Evolutionary conservation across 2,888 invertebrate genomes (phyloP), one percentile per base, ranked within the genome.

Genomic region (Sisyra terminalis): DNA sequence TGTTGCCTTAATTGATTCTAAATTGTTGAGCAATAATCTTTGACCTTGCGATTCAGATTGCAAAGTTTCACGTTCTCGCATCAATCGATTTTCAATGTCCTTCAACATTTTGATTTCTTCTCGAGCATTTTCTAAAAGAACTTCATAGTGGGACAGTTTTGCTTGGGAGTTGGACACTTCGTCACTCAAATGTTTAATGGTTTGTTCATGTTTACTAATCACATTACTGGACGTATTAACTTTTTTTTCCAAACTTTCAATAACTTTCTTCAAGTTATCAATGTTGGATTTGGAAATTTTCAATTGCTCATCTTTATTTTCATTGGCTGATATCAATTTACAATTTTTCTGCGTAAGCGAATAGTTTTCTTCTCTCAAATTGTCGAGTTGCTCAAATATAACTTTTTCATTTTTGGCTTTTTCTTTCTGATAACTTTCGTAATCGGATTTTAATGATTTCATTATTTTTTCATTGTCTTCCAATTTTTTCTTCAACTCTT

Each of bases 1-100:
- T 53, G 85, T 87, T 17, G 81, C 80, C 65, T 90, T 86, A 43
- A 96, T 89, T 44, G 87, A 68, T 62, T 94, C 89, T 42, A 96
- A 71, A 59, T 90, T 93, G 43, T 84, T 78, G 42, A 86, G 69
- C 9, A 94, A 62, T 47, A 87, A 58, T 10, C 79, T 74, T 55
- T 90, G 84, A 8, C 82, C 80, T 50, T 82, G 79, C 24, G 82
- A 71, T 55, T 92, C 87, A 34, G 82, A 71, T 50, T 79, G 74
- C 46, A 77, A 61, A 40, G 78, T 69, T 57, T 93, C 90, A 47
- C 83, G 74, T 61, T 96, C 94, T 34, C 81, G 78, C 49, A 79
- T 65, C 18, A 92, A 64, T 10, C 89, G 74, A 10, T 75, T 60
- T 57, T 89, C 86, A 0, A 82, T 71, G 52, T 85, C 83, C 54